Percentiles rank a stretch among this genome's conserved stretches.
phyloP scores from a whole-genome alignment of 2,888 invertebrate genomes.

The Seira ritae region DNA sequence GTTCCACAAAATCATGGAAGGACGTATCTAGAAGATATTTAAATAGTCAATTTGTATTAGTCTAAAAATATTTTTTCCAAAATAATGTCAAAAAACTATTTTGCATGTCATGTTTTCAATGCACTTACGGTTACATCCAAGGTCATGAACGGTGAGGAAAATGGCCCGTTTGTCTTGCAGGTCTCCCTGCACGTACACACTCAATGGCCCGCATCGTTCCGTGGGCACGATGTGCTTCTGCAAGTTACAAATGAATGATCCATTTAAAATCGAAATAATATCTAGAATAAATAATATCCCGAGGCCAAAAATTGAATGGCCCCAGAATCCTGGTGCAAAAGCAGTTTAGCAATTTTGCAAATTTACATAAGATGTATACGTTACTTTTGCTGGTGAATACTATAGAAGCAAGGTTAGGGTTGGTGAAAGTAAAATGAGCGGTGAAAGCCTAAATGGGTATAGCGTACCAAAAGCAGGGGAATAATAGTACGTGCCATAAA shows the following conservation, averaged over 20 bases:
- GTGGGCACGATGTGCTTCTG: conserved; percentile 87
- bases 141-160: conserved; percentile 91
- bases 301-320: too few relatives aligned
- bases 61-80: too few relatives aligned
- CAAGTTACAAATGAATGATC: conserved; percentile 77
- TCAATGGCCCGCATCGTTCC: conserved; percentile 84
- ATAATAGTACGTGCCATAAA: too few relatives aligned
- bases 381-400: too few relatives aligned
- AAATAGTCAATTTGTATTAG: too few relatives aligned
- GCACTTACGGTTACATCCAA: conserved; percentile 88
- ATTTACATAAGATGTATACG: too few relatives aligned
- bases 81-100: neutral
- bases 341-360: too few relatives aligned
- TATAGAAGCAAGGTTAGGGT: too few relatives aligned
- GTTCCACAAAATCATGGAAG: conserved; percentile 88
- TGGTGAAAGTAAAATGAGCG: too few relatives aligned
- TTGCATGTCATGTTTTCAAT: neutral
- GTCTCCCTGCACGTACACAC: conserved; percentile 89
- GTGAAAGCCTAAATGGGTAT: too few relatives aligned
- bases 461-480: too few relatives aligned
- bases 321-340: too few relatives aligned
- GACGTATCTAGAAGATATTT: conserved; percentile 83
- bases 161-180: conserved; percentile 88
- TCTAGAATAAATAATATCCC: neutral
- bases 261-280: neutral